Conservation (phyloP, 2,113 vertebrate genomes). For the Calypte anna region DNA sequence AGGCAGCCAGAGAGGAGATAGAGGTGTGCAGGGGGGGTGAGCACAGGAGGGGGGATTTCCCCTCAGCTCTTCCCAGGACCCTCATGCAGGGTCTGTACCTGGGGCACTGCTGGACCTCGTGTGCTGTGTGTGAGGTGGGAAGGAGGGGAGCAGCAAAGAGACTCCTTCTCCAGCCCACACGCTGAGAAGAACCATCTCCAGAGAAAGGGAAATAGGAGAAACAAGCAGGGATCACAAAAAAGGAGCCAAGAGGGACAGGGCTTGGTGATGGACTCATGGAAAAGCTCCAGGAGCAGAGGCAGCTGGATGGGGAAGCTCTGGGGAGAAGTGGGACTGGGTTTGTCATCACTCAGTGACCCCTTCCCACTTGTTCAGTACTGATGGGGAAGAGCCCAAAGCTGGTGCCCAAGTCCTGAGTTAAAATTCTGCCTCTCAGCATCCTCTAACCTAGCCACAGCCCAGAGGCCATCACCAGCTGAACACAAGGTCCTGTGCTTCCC, state of each 20-base stretch:
- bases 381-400: too few species aligned
- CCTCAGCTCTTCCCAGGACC: too few species aligned
- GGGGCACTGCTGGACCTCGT: too few species aligned
- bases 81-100: too few species aligned
- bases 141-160: not conserved
- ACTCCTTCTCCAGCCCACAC: not conserved
- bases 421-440: too few species aligned
- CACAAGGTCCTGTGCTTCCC: too few species aligned
- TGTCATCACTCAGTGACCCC: conserved; percentile 23
- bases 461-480: too few species aligned
- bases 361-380: not conserved
- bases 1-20: not conserved
- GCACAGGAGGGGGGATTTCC: not conserved
- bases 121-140: too few species aligned
- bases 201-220: not conserved
- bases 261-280: rapidly evolving
- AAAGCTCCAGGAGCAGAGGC: not conserved
- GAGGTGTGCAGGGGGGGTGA: not conserved
- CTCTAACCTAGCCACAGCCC: too few species aligned
- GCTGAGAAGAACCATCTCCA: rapidly evolving
- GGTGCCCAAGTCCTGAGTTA: too few species aligned
- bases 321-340: not conserved
- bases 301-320: not conserved
- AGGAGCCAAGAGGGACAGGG: rapidly evolving
- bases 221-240: not conserved